Conservation (phyloP, 2,797 vertebrate species). For the Chelon labrosus region DNA sequence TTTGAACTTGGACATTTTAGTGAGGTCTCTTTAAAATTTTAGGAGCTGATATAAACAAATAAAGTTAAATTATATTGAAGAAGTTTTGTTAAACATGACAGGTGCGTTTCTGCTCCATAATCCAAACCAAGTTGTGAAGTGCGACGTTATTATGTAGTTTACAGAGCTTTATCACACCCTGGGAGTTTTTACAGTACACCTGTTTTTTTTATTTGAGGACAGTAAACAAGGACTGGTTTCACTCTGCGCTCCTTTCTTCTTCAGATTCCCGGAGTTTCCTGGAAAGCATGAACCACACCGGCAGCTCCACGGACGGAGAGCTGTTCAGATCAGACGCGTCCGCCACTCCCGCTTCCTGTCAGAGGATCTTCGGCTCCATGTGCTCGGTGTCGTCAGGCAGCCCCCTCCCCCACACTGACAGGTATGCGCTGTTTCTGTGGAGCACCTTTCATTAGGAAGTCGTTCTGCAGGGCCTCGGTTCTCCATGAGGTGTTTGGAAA, state of each 20-base stretch:
- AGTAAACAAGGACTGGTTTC: neutral
- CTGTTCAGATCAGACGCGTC: conserved; percentile 81
- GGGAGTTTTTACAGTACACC: neutral
- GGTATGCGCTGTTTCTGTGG: conserved; percentile 76
- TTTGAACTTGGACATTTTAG: no score
- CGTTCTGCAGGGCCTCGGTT: no score
- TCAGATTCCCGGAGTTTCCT: conserved; percentile 87
- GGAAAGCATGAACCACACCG: conserved; percentile 81
- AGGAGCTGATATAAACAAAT: neutral
- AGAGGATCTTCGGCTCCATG: conserved; percentile 84
- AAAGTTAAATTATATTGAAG: no score
- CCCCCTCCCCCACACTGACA: conserved; percentile 81
- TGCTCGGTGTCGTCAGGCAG: conserved; percentile 81
- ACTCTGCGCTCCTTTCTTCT: neutral
- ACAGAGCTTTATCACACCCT: conserved; percentile 20
- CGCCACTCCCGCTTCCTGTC: conserved; percentile 78
- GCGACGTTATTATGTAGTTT: neutral
- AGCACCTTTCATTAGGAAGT: no score
- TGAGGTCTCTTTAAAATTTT: no score
- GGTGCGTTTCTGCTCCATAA: conserved; percentile 1
- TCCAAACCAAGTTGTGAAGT: conserved; percentile 19
- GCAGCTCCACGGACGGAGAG: conserved; percentile 83
- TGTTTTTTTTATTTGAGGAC: neutral
- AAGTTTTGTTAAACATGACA: conserved; percentile 18
- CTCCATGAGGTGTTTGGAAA: no score